Evolutionary conservation across 2,888 invertebrate genomes (phyloP), one percentile per base, ranked within the genome.

Genomic region (Chorisops tibialis): DNA sequence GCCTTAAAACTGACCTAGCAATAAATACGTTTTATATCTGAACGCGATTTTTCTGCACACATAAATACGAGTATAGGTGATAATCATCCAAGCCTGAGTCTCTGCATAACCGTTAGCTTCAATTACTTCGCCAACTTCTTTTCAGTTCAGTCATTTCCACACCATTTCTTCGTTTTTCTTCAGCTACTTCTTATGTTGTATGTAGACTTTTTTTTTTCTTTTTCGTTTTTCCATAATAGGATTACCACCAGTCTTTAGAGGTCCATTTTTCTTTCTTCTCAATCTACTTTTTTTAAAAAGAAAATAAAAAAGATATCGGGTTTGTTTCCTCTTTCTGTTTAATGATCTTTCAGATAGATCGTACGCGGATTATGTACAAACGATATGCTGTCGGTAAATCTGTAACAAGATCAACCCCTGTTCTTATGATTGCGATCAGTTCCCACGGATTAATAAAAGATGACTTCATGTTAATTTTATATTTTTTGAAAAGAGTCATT

Each of bases 391-490:
- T 51, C 37, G 39, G 51, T 38, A 51, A 19, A 51, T 51, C 39
- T 51, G 51, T 51, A 51, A 51, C 51, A 38, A 51, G 51, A 51
- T 51, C 39, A 37, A 19, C 39, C 18, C 24, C 12, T 38, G n/a
- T n/a, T n/a, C n/a, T n/a, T n/a, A n/a, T n/a, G n/a, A n/a, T 38
- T 51, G 39, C 9, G 51, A 22, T 38, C 11, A 51, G 19, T 51
- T 51, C 51, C 51, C 51, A 51, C 51, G 51, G 51, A 19, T 38
- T n/a, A 51, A 51, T 51, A 51, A 51, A 51, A 51, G 51, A 51
- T 51, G 38, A 19, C 21, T 47, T 47, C 47, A 12, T 47, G 47
- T 14, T 30, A 30, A 30, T 30, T 30, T n/a, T n/a, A n/a, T n/a
- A n/a, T n/a, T n/a, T n/a, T 30, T 30, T 30, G 30, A 30, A 30